phyloP scores from a whole-genome alignment of 2,888 invertebrate species.

The Drosophila nr. fundita region DNA sequence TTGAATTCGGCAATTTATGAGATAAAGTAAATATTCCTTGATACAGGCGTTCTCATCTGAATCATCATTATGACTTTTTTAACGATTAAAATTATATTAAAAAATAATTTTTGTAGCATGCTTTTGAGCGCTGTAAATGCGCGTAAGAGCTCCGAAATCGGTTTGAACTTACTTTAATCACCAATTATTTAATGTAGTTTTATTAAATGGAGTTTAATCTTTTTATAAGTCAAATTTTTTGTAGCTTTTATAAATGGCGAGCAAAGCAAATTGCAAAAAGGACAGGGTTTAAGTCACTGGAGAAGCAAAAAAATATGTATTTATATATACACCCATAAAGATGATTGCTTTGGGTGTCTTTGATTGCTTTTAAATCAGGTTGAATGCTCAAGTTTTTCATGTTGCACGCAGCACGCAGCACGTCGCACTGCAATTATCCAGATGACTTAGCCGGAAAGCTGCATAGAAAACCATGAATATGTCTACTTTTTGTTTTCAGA shows the following conservation, averaged over 20 bases:
- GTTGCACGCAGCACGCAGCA: conserved; percentile 19
- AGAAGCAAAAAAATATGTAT: neutral
- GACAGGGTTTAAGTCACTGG: neutral
- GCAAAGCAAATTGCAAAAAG: neutral
- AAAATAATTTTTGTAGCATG: conserved; percentile 1
- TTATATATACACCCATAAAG: neutral
- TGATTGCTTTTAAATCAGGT: conserved; percentile 30
- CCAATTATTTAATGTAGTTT: neutral
- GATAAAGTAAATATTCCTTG: neutral
- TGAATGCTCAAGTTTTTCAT: conserved; percentile 16
- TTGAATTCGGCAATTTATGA: neutral
- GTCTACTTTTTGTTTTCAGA: conserved; percentile 33
- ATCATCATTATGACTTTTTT: too few species aligned
- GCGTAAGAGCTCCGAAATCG: neutral
- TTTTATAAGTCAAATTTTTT: neutral
- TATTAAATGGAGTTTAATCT: neutral
- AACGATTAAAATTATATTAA: neutral
- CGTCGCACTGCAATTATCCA: conserved; percentile 34
- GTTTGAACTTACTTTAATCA: neutral
- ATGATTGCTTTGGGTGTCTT: conserved; percentile 21
- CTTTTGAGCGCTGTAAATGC: neutral
- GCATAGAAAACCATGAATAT: conserved; percentile 29
- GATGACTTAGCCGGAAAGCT: conserved; percentile 32
- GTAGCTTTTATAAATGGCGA: neutral
- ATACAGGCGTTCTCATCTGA: neutral